Conservation (phyloP, 2,888 invertebrate genomes). For the Anodontia alba region DNA sequence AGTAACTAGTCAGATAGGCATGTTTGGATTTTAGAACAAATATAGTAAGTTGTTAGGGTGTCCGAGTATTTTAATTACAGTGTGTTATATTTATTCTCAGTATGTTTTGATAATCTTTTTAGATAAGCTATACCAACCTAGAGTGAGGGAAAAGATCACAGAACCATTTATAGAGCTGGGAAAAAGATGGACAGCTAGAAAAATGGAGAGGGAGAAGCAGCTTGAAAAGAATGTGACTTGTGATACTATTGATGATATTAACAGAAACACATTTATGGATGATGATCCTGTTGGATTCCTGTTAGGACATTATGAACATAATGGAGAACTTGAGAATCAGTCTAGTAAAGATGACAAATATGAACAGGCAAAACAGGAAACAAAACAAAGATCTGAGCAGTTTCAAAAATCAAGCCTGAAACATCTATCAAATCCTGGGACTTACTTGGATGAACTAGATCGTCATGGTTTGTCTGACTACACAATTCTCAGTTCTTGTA, state of each 20-base stretch:
- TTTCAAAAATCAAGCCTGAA: constrained; percentile 24
- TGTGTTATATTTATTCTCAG: too few relatives aligned
- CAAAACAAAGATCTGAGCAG: background rate
- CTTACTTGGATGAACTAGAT: constrained; percentile 22
- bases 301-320: background rate
- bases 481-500: constrained; percentile 6
- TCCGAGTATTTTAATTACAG: too few relatives aligned
- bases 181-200: constrained; percentile 29
- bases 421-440: constrained; percentile 27
- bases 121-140: background rate
- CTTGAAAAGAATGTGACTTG: background rate
- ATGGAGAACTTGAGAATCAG: background rate
- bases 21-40: too few relatives aligned
- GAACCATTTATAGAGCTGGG: constrained; percentile 38
- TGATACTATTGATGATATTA: too few relatives aligned
- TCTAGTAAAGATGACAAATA: background rate
- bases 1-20: too few relatives aligned
- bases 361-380: background rate
- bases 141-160: constrained; percentile 24
- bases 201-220: background rate
- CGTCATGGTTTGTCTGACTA: background rate
- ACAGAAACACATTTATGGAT: constrained; percentile 11
- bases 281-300: constrained; percentile 28
- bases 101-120: too few relatives aligned
- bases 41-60: too few relatives aligned